Evolutionary conservation across 2,888 invertebrate species (phyloP), one percentile per base, ranked within the genome.

Genomic region (Amiota communis): DNA sequence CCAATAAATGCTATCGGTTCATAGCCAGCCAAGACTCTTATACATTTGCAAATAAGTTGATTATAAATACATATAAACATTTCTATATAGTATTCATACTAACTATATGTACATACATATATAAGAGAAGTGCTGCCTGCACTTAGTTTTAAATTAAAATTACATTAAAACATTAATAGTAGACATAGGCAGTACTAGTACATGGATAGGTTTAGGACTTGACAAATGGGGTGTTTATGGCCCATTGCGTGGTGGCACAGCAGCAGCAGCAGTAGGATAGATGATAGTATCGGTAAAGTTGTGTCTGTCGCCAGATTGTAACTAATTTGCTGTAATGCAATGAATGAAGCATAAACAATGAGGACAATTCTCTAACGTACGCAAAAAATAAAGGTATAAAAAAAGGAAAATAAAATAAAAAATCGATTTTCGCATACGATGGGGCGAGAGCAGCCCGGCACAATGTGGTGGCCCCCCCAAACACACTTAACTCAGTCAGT

Each of bases 351-450:
- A 23, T 20, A 17, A n/a, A 36, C 11, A 46, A 36, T 63, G 46
- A 63, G 36, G 36, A 36, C 36, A 36, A 36, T 36, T 36, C 36
- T 13, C 36, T 23, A 36, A 36, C 12, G 61, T 61, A 61, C 63
- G 69, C 53, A 69, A 56, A 53, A 69, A 8, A 49, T 70, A 65
- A 72, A 70, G 74, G 77, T 75, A 65, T 49, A 74, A 57, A 11
- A 23, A 56, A 15, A 56, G 56, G 46, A 46, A 57, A 75, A 73
- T 74, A 74, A 76, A 56, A 67, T 74, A 77, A 78, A 83, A 83
- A 83, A 83, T 83, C 83, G 83, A 83, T 83, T 83, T 83, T 83
- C 79, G 71, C 65, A 68, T 68, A 53, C 36, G 67, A 36, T 53
- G n/a, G 51, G 6, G 36, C 8, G 36, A 6, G 36, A 36, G 8